Conservation (phyloP, 2,797 vertebrate genomes). For the Ctenopoma multispine region DNA sequence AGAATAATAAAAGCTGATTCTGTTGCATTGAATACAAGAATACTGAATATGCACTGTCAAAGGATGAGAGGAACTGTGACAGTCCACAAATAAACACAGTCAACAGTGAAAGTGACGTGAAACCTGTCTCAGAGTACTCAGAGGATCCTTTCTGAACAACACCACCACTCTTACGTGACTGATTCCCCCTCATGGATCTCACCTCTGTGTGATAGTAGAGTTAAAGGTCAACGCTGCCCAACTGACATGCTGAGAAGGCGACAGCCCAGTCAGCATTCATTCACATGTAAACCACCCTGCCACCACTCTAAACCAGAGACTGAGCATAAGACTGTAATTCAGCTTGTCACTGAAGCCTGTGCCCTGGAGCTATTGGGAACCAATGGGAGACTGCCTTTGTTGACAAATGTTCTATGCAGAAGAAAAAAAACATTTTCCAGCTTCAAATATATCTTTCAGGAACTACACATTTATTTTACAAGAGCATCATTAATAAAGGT, state of each 20-base stretch:
- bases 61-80: too few species aligned
- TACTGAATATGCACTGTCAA: too few species aligned
- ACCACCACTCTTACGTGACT: neutral
- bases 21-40: too few species aligned
- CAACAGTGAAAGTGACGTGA: too few species aligned
- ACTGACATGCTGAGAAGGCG: constrained; percentile 1
- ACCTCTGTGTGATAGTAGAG: constrained; percentile 4
- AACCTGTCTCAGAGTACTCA: too few species aligned
- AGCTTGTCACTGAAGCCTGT: constrained; percentile 9
- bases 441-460: too few species aligned
- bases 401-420: too few species aligned
- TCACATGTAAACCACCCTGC: constrained; percentile 7
- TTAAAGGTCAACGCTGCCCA: constrained; percentile 22
- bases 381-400: neutral
- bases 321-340: neutral
- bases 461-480: too few species aligned
- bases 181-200: neutral
- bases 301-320: neutral
- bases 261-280: constrained; percentile 32
- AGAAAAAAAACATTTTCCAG: too few species aligned
- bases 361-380: constrained; percentile 1
- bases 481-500: too few species aligned
- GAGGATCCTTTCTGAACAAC: constrained; percentile 22
- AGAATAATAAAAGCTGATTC: too few species aligned
- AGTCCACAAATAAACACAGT: too few species aligned